Evolutionary conservation across 2,113 vertebrate species (phyloP), one percentile per base, ranked within the genome.

Genomic region (Prionailurus viverrinus): DNA sequence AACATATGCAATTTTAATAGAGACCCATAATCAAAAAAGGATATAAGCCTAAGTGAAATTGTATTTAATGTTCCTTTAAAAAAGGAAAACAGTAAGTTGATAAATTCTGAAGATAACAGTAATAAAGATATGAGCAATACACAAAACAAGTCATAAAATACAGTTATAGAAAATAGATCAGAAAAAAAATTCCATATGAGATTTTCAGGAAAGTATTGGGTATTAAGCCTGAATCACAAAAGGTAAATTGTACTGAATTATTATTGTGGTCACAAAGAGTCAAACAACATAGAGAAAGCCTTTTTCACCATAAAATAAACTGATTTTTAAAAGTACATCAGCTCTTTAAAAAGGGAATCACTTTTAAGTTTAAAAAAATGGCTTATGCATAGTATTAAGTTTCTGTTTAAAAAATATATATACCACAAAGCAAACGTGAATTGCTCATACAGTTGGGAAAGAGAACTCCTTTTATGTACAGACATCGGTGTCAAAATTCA

Each of bases 301-400:
- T 55, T 65, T 19, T 55, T 71, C 7, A 16, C 29, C 53, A 79
- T 79, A 97, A 80, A 80, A 85, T 13, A 90, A 55, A 73, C 48
- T 74, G 39, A 91, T 79, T 86, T 83, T 88, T 84, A 21, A 91
- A 93, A 27, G 90, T 51, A 74, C 1, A 78, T 74, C 66, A 91
- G 31, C 65, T 55, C 39, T 83, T 73, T 71, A 23, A 96, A 97
- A 76, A 94, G 84, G 85, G 14, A 96, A 79, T n/a, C 41, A 25
- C n/a, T 71, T 86, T 96, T 93, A 90, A 91, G 89, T 85, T 76
- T 85, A 88, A 78, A n/a, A 96, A 95, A 93, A 96, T 31, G 41
- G 29, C 65, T 66, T 88, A 91, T 31, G 12, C 4, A 87, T 53
- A 94, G 63, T 45, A 61, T 61, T 83, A 74, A 84, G 48, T 53